Base-by-base conservation (phyloP, 2,888 invertebrate species). In the Stomorhina lunata region DNA sequence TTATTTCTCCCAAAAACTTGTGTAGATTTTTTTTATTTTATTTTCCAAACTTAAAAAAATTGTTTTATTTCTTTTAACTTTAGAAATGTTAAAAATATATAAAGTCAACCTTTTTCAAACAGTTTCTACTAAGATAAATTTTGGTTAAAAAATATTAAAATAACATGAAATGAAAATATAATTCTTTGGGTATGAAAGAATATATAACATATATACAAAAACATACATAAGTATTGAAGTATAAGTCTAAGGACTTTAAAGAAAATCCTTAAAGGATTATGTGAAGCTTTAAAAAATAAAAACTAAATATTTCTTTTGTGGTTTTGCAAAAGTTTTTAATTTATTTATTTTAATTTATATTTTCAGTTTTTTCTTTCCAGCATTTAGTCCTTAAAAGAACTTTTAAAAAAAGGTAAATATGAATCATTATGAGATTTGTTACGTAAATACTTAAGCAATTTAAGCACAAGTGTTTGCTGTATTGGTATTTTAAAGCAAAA, bases 271-370 rank as follows among this genome's bases (percentile, higher is more conserved):
- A 12, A 63, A 73, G 37, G 40, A 68, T 25, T 65, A 5, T 34
- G 15, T n/a, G 5, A 7, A 15, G 4, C n/a, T 20, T 29, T 48
- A 20, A 6, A 25, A 45, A 55, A 65, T 5, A 43, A 63, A 65
- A 55, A 37, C 15, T 27, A 20, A 63, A 59, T 15, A 66, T 7
- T 32, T n/a, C 61, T 72, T 55, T 63, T 78, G 68, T 68, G 77
- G 72, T 55, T 55, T 53, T 12, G 43, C 2, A 63, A 73, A 63
- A 81, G 55, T 78, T 77, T 77, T 61, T 72, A 78, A 73, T 81
- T 81, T 81, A 77, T 81, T 75, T 80, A 69, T 37, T 77, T 72
- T 50, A 81, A 76, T 71, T 81, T 76, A 81, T 81, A 45, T 63
- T 61, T 61, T 3, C 27, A 2, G 7, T 2, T 20, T 43, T 37